Evolutionary conservation across 2,113 vertebrate species (phyloP).

Genomic region (Ploceus nigricollis): DNA sequence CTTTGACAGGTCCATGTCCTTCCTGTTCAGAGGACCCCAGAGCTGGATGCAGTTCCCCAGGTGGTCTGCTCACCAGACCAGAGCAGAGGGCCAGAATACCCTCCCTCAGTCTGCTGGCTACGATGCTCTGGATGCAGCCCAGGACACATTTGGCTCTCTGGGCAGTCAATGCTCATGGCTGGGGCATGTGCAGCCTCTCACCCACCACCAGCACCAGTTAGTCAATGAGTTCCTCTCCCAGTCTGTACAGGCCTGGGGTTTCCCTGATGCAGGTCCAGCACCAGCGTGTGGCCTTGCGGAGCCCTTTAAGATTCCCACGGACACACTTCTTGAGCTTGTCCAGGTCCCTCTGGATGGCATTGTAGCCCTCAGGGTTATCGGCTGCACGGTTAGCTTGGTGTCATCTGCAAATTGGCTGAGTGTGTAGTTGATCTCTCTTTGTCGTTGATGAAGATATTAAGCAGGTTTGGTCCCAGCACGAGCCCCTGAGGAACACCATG

Average conservation of each 20-base stretch:
- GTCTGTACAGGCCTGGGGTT: not conserved
- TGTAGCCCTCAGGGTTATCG: not conserved
- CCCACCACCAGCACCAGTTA: not conserved
- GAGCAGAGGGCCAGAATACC: not conserved
- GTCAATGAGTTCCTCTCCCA: not conserved
- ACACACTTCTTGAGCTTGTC: not conserved
- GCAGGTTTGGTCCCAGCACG: not conserved
- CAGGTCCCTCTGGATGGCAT: not conserved
- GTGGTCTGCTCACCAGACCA: not conserved
- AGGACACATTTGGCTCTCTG: not conserved
- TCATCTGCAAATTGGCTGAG: not conserved
- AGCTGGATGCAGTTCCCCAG: not conserved
- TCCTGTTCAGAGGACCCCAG: not conserved
- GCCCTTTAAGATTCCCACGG: not conserved
- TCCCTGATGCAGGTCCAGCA: too few relatives aligned
- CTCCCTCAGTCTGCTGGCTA: not conserved
- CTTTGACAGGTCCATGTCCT: not conserved
- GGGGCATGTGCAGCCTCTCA: not conserved
- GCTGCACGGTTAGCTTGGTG: not conserved
- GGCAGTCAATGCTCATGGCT: not conserved
- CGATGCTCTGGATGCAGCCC: accelerated
- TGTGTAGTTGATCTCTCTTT: not conserved
- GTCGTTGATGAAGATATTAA: not conserved
- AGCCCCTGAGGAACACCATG: not conserved
- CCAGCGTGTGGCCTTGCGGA: not conserved